Percentiles rank a stretch among this genome's conserved stretches.
These are phyloP conservation scores for Ceramica pisi DNA, from an alignment of 2,888 invertebrate genomes.

Conservation along the genomic window DNA sequence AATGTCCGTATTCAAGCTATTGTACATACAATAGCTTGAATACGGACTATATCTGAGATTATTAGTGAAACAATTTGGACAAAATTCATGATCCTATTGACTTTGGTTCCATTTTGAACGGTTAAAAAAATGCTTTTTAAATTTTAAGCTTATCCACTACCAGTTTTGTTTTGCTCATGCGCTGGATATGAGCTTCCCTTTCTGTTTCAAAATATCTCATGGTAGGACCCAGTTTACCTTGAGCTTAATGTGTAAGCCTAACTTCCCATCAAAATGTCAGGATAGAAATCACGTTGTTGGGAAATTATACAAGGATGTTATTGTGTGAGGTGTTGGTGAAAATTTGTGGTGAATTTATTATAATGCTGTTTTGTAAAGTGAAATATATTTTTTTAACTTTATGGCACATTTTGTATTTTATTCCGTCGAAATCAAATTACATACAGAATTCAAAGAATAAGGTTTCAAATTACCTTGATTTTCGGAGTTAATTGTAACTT, in stretches of 20 bases:
- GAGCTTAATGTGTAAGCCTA: slow-evolving; percentile 43
- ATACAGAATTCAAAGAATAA: not conserved
- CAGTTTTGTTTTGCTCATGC: slow-evolving; percentile 25
- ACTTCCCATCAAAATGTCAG: slow-evolving; percentile 31
- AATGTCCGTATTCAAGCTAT: too few relatives aligned
- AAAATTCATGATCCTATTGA: slow-evolving; percentile 7
- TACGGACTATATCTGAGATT: not conserved
- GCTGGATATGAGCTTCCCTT: slow-evolving; percentile 3
- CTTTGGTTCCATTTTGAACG: not conserved
- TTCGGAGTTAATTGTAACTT: slow-evolving; percentile 22
- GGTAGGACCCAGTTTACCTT: slow-evolving; percentile 26
- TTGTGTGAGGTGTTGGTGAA: slow-evolving; percentile 55
- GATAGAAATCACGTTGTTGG: slow-evolving; percentile 37
- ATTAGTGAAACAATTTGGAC: not conserved
- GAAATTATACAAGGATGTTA: slow-evolving; percentile 48
- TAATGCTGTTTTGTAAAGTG: slow-evolving; percentile 63
- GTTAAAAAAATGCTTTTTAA: not conserved
- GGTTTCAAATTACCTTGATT: slow-evolving; percentile 14
- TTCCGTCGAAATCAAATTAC: not conserved
- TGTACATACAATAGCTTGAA: not conserved
- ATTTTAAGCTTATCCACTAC: not conserved
- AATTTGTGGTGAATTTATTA: slow-evolving; percentile 61
- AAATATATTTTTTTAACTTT: slow-evolving; percentile 62
- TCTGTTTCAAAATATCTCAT: slow-evolving; percentile 21
- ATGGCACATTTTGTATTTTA: slow-evolving; percentile 23